phyloP scores from a whole-genome alignment of 2,113 vertebrate species.

The Neotragus pygmaeus region DNA sequence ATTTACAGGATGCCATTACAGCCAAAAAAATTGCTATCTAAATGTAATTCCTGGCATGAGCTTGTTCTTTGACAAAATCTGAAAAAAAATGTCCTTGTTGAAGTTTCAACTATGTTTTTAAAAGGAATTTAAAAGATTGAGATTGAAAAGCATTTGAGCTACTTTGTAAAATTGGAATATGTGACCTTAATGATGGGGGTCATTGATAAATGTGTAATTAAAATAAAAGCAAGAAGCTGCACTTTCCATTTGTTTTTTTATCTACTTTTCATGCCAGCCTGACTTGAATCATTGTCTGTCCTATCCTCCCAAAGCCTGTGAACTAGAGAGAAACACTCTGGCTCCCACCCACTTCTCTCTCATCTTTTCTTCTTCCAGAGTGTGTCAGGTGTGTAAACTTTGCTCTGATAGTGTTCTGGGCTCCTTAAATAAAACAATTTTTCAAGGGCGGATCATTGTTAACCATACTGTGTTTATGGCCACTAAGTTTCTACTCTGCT shows the following conservation, averaged over 20 bases:
- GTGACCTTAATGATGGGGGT: neutral
- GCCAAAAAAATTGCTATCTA: neutral
- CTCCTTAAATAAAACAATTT: slow-evolving; percentile 16
- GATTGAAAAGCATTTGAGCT: neutral
- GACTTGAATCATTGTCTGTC: neutral
- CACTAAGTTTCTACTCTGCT: neutral
- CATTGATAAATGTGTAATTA: neutral
- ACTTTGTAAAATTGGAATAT: neutral
- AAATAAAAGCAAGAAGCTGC: slow-evolving; percentile 19
- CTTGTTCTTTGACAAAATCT: neutral
- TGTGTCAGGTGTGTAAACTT: neutral
- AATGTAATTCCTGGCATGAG: neutral
- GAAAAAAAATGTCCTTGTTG: neutral
- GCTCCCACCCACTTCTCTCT: neutral
- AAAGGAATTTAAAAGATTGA: slow-evolving; percentile 21
- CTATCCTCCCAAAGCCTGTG: neutral
- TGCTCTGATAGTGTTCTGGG: neutral
- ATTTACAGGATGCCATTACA: neutral
- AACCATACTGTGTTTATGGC: neutral
- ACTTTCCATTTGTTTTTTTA: slow-evolving; percentile 9
- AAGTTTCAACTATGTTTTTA: neutral
- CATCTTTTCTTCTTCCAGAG: slow-evolving; percentile 7
- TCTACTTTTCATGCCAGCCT: neutral
- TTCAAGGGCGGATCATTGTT: neutral
- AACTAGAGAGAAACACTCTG: neutral